Evolutionary conservation across 35 echinoderm and acorn worm species (phyloP).

Genomic region (Ophiothrix spiculata): DNA sequence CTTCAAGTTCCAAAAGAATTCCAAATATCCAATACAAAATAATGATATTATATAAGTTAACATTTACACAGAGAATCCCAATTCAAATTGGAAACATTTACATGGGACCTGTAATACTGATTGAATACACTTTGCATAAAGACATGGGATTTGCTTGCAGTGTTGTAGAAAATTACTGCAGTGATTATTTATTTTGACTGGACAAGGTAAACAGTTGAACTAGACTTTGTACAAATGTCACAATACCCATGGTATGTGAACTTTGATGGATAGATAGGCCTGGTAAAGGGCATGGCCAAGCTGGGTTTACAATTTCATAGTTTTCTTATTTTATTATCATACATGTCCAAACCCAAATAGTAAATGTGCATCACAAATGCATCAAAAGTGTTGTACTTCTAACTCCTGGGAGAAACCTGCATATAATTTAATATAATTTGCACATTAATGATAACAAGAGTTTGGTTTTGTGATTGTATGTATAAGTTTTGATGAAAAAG

Average conservation of each 20-base stretch:
- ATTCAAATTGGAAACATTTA: not conserved
- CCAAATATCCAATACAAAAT: not conserved
- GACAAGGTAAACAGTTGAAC: not conserved
- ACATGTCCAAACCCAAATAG: not conserved
- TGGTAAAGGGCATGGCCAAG: not conserved
- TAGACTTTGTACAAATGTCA: constrained; percentile 13
- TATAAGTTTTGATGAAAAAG: no score
- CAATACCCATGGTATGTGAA: not conserved
- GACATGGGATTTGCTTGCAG: not conserved
- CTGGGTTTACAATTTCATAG: not conserved
- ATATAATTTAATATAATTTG: no score
- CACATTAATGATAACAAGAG: no score
- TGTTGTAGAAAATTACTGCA: not conserved
- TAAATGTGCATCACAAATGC: not conserved
- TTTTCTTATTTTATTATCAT: not conserved
- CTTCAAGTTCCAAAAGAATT: not conserved
- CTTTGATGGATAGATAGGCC: not conserved
- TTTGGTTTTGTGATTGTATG: no score
- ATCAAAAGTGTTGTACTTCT: no score
- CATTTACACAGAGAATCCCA: not conserved
- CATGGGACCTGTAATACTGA: not conserved
- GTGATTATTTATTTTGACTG: constrained; percentile 16
- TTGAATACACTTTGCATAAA: no score
- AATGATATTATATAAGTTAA: not conserved
- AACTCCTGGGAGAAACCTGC: no score